phyloP scores from a whole-genome alignment of 2,888 invertebrate species.

The Suillia variegata region DNA sequence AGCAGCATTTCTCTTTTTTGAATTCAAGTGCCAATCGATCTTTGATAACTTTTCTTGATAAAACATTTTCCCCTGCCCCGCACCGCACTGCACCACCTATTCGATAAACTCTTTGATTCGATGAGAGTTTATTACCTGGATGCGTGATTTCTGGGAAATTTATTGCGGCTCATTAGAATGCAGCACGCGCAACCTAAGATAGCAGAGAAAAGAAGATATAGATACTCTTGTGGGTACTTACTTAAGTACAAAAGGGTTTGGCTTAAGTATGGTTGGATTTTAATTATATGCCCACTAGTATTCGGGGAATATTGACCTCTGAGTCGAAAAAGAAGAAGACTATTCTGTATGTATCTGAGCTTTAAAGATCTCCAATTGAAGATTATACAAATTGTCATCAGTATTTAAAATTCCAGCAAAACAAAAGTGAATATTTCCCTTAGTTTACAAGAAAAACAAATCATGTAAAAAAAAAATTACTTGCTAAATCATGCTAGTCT shows the following conservation, averaged over 20 bases:
- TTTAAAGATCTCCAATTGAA: too few relatives aligned
- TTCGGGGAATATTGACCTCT: too few relatives aligned
- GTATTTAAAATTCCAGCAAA: too few relatives aligned
- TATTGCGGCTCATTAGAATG: conserved; percentile 55
- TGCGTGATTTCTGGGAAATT: conserved; percentile 42
- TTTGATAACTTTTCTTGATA: conserved; percentile 51
- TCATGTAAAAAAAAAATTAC: too few relatives aligned
- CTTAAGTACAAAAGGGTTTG: neutral
- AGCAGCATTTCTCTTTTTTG: conserved; percentile 7
- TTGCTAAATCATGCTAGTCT: too few relatives aligned
- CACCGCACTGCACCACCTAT: neutral
- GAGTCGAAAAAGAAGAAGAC: too few relatives aligned
- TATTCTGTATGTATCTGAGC: too few relatives aligned
- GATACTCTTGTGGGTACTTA: neutral
- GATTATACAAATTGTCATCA: too few relatives aligned
- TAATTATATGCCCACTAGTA: too few relatives aligned
- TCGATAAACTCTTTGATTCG: conserved; percentile 1
- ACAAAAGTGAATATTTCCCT: too few relatives aligned
- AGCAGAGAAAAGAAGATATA: neutral
- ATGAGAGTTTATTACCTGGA: conserved; percentile 25
- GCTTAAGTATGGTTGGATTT: neutral
- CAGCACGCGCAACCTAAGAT: conserved; percentile 21
- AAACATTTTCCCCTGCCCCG: conserved; percentile 17
- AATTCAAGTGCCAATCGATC: conserved; percentile 46
- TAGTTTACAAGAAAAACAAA: too few relatives aligned